Evolutionary conservation across 2,113 vertebrate genomes (phyloP), one percentile per base, ranked within the genome.

Genomic region (Neopipo cinnamomea): DNA sequence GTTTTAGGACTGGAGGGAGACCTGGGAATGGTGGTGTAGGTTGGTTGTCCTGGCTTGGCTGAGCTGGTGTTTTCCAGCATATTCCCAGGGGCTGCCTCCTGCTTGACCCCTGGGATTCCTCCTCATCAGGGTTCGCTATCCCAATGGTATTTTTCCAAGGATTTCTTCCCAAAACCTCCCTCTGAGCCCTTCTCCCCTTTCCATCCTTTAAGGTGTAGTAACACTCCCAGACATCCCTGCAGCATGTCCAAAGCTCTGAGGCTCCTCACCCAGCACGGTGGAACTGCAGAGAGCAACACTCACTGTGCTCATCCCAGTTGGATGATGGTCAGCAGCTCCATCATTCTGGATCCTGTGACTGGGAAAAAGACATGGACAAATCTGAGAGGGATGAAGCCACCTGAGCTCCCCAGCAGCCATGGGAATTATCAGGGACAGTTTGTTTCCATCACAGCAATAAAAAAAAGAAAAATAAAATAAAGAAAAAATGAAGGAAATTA

Each of bases 221-320:
- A 22, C 8, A 8, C 9, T 8, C 20, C 16, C 39, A 65, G 30
- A 28, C 35, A 15, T 62, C 41, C 65, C 41, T 18, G 2, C 27
- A 14, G 37, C 61, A 0, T 5, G 22, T 41, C 63, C 46, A n/a
- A 8, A 76, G 70, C 44, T 50, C 12, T 2, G 28, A 35, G 66
- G 7, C 28, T 56, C n/a, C 56, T 63, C 50, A 28, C 17, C 25
- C 28, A 6, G 42, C n/a, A 3, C 1, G 1, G 13, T 15, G 2
- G 39, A 27, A 2, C 21, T 41, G 30, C 1, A 2, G 46, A 61
- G 27, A 21, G 55, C 53, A 18, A 0, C 0, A 3, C 63, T 70
- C 8, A 2, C 19, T 14, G 53, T 53, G 44, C n/a, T 59, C 20
- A 5, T 47, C 39, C n/a, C 41, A 4, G 13, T 25, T 37, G 89